These are phyloP conservation scores for Pseudobourletiella spinata DNA, from an alignment of 1,140 invertebrate species.

Conservation along the genomic window DNA sequence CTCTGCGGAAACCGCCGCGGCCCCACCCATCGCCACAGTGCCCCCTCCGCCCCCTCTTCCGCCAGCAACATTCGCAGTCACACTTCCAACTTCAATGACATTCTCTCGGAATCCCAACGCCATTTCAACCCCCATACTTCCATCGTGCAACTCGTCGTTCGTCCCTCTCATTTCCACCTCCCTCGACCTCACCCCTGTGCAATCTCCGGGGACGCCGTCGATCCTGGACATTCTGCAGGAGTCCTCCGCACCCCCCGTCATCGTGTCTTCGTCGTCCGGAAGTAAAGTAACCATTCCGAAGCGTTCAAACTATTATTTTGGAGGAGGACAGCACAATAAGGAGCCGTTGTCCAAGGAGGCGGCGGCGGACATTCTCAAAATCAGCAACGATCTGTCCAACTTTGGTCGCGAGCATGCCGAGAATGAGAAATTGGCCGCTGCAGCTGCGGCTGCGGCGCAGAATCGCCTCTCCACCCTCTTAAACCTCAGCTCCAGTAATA, in stretches of 20 bases:
- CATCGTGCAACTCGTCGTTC: not conserved
- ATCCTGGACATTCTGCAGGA: slow-evolving; percentile 2
- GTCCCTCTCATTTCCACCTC: not conserved
- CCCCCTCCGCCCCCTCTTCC: slow-evolving; percentile 46
- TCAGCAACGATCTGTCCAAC: slow-evolving; percentile 31
- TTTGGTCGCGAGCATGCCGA: slow-evolving; percentile 29
- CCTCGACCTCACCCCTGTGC: not conserved
- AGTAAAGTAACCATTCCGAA: slow-evolving; percentile 8
- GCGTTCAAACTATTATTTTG: not conserved
- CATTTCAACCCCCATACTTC: not conserved
- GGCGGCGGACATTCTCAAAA: slow-evolving; percentile 32
- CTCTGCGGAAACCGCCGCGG: no score
- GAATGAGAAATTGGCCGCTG: not conserved
- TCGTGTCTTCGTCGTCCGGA: not conserved
- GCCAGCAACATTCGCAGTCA: slow-evolving; percentile 44
- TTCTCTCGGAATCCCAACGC: slow-evolving; percentile 14
- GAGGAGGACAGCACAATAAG: not conserved
- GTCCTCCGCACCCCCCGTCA: not conserved
- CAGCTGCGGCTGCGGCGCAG: not conserved
- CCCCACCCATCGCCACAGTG: no score
- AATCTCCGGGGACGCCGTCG: not conserved
- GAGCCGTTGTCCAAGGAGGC: slow-evolving; percentile 30
- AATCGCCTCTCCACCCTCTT: not conserved
- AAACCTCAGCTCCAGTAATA: not conserved
- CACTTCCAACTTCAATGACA: slow-evolving; percentile 43